Evolutionary conservation across 2,888 invertebrate species (phyloP).

Genomic region (Sepioteuthis lessoniana): DNA sequence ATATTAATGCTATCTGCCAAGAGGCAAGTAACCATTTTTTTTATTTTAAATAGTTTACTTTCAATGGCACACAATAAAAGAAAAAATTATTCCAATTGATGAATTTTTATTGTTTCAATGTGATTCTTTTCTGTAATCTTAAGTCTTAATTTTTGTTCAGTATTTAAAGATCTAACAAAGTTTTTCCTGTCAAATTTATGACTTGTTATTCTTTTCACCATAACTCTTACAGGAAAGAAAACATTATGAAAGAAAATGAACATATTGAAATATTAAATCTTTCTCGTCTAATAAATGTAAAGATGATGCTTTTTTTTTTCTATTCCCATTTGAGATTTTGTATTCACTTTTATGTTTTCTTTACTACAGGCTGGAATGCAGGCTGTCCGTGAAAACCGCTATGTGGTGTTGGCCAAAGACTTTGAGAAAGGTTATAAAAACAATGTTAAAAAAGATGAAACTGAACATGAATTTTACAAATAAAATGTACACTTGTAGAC

Average conservation of each 20-base stretch:
- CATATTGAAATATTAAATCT: no score
- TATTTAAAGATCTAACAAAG: no score
- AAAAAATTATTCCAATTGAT: neutral
- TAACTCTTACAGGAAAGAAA: no score
- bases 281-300: neutral
- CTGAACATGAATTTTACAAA: constrained; percentile 99
- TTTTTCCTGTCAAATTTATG: no score
- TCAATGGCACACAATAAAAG: neutral
- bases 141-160: no score
- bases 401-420: constrained; percentile 98
- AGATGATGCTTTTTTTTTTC: neutral
- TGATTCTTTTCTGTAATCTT: no score
- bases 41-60: neutral
- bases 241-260: no score
- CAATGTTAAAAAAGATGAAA: constrained; percentile 99
- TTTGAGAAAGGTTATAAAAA: constrained; percentile 99
- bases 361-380: constrained; percentile 93
- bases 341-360: neutral
- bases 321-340: neutral
- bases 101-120: no score
- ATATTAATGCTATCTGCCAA: constrained; percentile 99
- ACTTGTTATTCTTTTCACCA: no score
- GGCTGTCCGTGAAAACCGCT: constrained; percentile 98
- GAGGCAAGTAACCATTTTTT: constrained; percentile 79
- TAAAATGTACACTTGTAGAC: constrained; percentile 78